These are phyloP conservation scores for Aptenodytes forsteri DNA, from an alignment of 2,113 vertebrate genomes.

Conservation along the genomic window DNA sequence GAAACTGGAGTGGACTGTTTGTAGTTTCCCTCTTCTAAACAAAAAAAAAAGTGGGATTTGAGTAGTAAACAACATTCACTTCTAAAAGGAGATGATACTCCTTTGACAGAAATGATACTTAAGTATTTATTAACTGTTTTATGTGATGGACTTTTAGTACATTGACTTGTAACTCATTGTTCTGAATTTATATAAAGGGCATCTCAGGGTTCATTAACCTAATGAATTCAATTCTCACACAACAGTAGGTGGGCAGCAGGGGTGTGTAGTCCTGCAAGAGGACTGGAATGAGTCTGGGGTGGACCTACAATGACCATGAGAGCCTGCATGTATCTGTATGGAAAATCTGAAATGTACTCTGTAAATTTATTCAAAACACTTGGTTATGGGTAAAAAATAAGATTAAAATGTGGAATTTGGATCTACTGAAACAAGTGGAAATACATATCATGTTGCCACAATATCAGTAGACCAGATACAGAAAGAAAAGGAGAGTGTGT, in stretches of 20 bases:
- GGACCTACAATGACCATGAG: background rate
- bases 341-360: background rate
- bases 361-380: background rate
- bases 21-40: background rate
- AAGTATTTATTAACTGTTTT: background rate
- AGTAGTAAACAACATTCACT: background rate
- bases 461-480: background rate
- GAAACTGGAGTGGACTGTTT: background rate
- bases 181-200: background rate
- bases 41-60: background rate
- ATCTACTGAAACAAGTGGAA: background rate
- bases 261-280: background rate
- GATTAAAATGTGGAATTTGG: background rate
- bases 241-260: background rate
- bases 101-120: background rate
- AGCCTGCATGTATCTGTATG: background rate
- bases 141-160: background rate
- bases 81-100: background rate
- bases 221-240: background rate
- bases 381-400: background rate
- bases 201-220: background rate
- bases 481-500: background rate
- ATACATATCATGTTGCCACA: fast-evolving
- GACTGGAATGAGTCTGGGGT: background rate
- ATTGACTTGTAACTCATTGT: background rate